Base-by-base conservation (phyloP, 1,140 invertebrate species). In the Ostrea denselamellosa region DNA sequence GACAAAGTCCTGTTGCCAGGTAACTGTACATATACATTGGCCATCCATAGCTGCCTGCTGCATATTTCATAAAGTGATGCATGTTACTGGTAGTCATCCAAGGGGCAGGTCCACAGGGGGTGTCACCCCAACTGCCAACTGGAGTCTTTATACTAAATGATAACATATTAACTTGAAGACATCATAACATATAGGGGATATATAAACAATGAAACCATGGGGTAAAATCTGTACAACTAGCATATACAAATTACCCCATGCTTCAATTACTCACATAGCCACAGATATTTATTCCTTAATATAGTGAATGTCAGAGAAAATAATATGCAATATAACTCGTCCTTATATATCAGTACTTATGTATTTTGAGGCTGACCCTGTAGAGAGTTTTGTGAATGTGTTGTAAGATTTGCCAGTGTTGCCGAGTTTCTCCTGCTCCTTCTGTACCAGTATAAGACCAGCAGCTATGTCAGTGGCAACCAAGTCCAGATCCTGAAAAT, bases 401-500 rank as follows among this genome's bases (percentile, higher is more conserved):
- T 68, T 71, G n/a, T 44, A 58, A 28, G 65, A 82, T 56, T 19
- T 77, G 85, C 52, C 10, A 19, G 52, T 54, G 96, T 93, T 97
- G 87, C 17, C 90, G 87, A 87, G 28, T 53, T 84, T 95, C 94
- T 91, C 91, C 96, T 96, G 71, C 96, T 93, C 96, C 34, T 94
- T 89, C 44, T 95, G 94, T 0, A 98, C 95, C 8, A 99, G 95
- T 25, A 98, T 96, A 86, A 97, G 96, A 8, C 98, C 98, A 19
- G 98, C 97, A 77, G 98, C 96, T 22, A 98, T 96, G 93, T 99
- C 98, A 0, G 97, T 98, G 0, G 98, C 97, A 2, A 98, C 98
- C 28, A 98, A 95, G 95, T 98, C 97, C 44, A 97, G 97, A 89
- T 97, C 97, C 93, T 87, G 12, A 81, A 34, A 62, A 85, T 52